Conservation (phyloP, 2,797 vertebrate genomes). For the Enteromius anoplus region DNA sequence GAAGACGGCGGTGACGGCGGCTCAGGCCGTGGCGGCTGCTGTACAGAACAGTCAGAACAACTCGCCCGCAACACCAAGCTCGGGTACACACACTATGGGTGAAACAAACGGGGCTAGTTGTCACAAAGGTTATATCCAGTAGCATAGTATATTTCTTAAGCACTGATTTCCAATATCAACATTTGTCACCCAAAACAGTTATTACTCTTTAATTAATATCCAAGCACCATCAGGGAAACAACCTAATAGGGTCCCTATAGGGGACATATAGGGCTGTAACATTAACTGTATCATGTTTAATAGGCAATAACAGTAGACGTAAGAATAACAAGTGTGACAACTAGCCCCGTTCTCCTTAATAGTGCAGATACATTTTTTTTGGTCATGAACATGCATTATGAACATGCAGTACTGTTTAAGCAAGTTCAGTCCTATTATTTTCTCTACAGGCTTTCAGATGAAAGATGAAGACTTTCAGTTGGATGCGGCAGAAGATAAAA, state of each 20-base stretch:
- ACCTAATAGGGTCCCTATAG: no score
- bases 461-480: constrained; percentile 84
- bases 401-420: not conserved
- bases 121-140: not conserved
- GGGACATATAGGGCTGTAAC: not conserved
- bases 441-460: constrained; percentile 79
- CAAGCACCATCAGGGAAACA: not conserved
- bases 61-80: constrained; percentile 95
- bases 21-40: constrained; percentile 87
- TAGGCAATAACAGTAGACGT: not conserved
- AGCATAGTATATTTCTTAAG: not conserved
- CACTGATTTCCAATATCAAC: not conserved
- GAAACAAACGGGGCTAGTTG: not conserved
- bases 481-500: constrained; percentile 84
- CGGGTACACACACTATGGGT: constrained; percentile 80
- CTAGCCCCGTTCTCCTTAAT: not conserved
- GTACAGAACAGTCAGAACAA: constrained; percentile 99
- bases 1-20: constrained; percentile 95
- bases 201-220: not conserved
- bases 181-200: not conserved
- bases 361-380: not conserved
- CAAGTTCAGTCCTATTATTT: not conserved
- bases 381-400: not conserved
- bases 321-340: not conserved
- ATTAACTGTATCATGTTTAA: not conserved